These are phyloP conservation scores for Orientallactaga bullata DNA, from an alignment of 2,113 vertebrate genomes.

Conservation along the genomic window DNA sequence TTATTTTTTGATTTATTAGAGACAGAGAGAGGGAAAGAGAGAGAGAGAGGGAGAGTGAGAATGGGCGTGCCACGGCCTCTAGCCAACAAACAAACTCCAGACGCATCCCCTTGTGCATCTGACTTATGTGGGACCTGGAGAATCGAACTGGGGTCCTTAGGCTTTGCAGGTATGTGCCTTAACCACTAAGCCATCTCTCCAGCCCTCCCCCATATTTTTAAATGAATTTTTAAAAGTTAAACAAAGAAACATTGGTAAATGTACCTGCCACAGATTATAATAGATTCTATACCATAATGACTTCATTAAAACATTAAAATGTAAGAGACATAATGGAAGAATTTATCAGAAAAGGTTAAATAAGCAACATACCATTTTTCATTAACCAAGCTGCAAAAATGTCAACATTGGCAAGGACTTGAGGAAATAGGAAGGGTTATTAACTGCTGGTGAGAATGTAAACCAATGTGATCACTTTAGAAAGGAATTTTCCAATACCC, in stretches of 20 bases:
- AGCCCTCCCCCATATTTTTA: too few relatives aligned
- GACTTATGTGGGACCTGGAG: too few relatives aligned
- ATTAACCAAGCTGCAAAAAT: constrained; percentile 17
- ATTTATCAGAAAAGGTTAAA: neutral
- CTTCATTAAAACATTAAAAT: constrained; percentile 9
- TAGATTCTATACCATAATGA: neutral
- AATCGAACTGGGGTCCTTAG: too few relatives aligned
- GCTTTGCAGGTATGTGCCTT: too few relatives aligned
- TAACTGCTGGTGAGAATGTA: neutral
- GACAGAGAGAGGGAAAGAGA: too few relatives aligned
- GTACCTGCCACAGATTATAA: neutral
- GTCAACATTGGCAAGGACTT: neutral
- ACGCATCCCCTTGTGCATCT: too few relatives aligned
- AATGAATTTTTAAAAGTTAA: neutral
- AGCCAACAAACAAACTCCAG: too few relatives aligned
- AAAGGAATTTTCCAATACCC: constrained; percentile 7
- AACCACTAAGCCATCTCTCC: too few relatives aligned
- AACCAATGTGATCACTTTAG: neutral
- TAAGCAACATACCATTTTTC: neutral
- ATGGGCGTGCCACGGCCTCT: too few relatives aligned
- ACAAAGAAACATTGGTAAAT: neutral
- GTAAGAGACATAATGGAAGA: neutral
- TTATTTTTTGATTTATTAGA: too few relatives aligned
- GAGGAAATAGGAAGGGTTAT: neutral
- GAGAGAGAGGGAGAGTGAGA: too few relatives aligned